A percentile compares a stretch with the other conserved stretches of the same genome.
These are phyloP conservation scores for Andricus quercusramuli DNA, from an alignment of 2,888 invertebrate species.

Conservation along the genomic window DNA sequence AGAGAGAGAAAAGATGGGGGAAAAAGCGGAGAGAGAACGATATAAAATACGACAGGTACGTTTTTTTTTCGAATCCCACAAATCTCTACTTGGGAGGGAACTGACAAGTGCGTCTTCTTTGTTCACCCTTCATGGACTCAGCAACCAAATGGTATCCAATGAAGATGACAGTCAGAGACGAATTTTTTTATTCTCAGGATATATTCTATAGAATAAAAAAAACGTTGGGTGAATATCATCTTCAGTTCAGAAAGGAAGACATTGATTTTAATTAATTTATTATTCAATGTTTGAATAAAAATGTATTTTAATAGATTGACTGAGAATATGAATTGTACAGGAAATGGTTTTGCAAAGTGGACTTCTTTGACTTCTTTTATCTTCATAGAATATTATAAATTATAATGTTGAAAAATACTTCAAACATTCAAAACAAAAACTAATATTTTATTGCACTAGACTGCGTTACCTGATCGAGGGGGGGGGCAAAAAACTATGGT, in stretches of 20 bases:
- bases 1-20: constrained; percentile 42
- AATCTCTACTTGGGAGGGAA: constrained; percentile 49
- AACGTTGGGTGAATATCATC: too few species aligned
- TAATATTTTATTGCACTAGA: too few species aligned
- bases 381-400: too few species aligned
- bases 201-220: neutral
- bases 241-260: too few species aligned
- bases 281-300: too few species aligned
- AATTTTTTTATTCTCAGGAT: neutral
- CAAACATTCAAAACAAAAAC: too few species aligned
- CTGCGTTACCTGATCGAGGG: too few species aligned
- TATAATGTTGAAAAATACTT: too few species aligned
- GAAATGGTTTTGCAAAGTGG: neutral
- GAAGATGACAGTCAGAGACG: constrained; percentile 8
- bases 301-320: too few species aligned
- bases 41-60: constrained; percentile 45
- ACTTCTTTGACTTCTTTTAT: too few species aligned
- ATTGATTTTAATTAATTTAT: too few species aligned
- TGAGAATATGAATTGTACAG: neutral
- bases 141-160: neutral
- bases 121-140: neutral
- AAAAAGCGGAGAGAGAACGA: constrained; percentile 43
- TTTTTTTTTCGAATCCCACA: constrained; percentile 57
- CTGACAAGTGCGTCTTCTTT: constrained; percentile 39
- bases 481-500: too few species aligned